Base-by-base conservation (phyloP, 1,140 invertebrate genomes). In the Euwallacea similis region DNA sequence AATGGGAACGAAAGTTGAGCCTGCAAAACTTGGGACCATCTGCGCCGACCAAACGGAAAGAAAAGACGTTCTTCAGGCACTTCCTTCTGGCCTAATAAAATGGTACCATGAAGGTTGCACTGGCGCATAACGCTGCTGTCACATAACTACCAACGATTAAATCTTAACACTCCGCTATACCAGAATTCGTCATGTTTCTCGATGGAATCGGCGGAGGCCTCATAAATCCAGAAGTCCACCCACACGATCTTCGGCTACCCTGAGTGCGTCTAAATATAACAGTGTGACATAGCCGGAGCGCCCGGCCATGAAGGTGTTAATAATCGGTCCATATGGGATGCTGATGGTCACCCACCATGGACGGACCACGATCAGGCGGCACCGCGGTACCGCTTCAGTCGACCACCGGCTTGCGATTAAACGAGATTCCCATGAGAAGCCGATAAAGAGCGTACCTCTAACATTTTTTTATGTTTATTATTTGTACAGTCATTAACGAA, bases 371-470 rank as follows among this genome's bases (percentile, higher is more conserved):
- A 64, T 66, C 71, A 15, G 13, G 56, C 62, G 53, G 58, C 55
- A 61, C 53, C 42, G 59, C 53, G 44, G 62, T 74, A 68, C 72
- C 71, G 66, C 66, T 70, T 75, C 72, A 76, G 75, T 76, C 75
- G 73, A 73, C 71, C 69, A 74, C 69, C 71, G 75, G 69, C 75
- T 66, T 73, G 60, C 69, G 72, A 70, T 55, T 68, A 67, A 73
- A 75, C 69, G 69, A 71, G 69, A 71, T 71, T 54, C 16, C 8
- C 59, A 9, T 55, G 44, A 66, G 65, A 46, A 66, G 44, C 15
- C 55, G 65, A 58, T 41, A 42, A 61, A 61, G 42, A 61, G n/a
- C 42, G 9, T 61, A n/a, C 11, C 11, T 42, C 16, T 33, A 33
- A 33, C 21, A 33, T 4, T 33, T 33, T 33, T 33, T 33, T 33